Conservation (phyloP, 1,140 invertebrate species). For the Pteromalus puparum region DNA sequence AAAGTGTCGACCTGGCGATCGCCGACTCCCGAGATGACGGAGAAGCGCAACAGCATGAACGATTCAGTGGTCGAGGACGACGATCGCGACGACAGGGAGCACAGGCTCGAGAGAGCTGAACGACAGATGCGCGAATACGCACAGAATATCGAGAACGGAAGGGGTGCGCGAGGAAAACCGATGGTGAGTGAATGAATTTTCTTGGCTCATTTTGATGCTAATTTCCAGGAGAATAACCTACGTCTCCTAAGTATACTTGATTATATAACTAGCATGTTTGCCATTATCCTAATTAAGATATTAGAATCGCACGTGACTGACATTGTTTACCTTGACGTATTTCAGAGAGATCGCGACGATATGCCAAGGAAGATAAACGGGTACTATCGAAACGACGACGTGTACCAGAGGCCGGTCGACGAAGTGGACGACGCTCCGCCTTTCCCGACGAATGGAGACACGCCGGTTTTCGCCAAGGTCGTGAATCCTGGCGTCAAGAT, state of each 20-base stretch:
- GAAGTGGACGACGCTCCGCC: conserved; percentile 71
- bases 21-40: conserved; percentile 24
- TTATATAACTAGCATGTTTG: too few relatives aligned
- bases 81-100: conserved; percentile 49
- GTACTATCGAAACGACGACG: conserved; percentile 64
- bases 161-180: conserved; percentile 4
- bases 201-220: too few relatives aligned
- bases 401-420: conserved; percentile 69
- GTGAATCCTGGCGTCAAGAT: conserved; percentile 72
- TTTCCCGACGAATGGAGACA: conserved; percentile 64
- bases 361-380: conserved; percentile 52
- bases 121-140: conserved; percentile 64
- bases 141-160: conserved; percentile 60
- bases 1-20: conserved; percentile 21
- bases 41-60: conserved; percentile 40
- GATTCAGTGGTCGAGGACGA: conserved; percentile 3
- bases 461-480: conserved; percentile 66
- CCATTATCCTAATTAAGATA: background rate
- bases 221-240: too few relatives aligned
- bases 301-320: background rate
- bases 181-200: conserved; percentile 13
- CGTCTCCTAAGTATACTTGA: too few relatives aligned
- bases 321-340: too few relatives aligned
- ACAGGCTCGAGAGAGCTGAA: conserved; percentile 57
- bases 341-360: conserved; percentile 42